phyloP scores from a whole-genome alignment of 1,140 invertebrate genomes.

The Zophobas atratus region DNA sequence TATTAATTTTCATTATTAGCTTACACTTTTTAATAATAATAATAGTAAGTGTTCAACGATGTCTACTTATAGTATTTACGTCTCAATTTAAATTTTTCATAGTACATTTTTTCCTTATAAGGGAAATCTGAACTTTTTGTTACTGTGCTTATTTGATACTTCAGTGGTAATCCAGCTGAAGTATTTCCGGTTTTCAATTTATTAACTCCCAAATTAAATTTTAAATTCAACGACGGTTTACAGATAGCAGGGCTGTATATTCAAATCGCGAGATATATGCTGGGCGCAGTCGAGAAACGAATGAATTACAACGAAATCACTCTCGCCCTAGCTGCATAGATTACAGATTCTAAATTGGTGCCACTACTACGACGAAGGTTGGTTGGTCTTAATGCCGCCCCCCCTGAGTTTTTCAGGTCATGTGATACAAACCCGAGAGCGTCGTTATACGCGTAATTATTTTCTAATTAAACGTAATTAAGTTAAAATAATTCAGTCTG shows the following conservation, averaged over 20 bases:
- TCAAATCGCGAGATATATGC: constrained; percentile 49
- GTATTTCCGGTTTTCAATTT: constrained; percentile 54
- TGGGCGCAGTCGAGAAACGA: constrained; percentile 25
- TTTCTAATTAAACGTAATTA: constrained; percentile 43
- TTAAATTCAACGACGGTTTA: constrained; percentile 53
- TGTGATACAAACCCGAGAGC: neutral
- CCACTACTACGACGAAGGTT: neutral
- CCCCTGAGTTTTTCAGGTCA: constrained; percentile 18
- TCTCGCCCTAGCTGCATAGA: constrained; percentile 27
- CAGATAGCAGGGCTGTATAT: constrained; percentile 47
- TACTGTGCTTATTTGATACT: constrained; percentile 35
- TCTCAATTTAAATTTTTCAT: too few species aligned
- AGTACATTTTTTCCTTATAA: too few species aligned
- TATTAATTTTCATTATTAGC: too few species aligned
- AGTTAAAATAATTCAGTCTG: constrained; percentile 32
- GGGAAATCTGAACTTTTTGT: too few species aligned
- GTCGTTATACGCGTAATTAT: constrained; percentile 26
- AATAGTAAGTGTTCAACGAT: too few species aligned
- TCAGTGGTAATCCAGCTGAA: constrained; percentile 51
- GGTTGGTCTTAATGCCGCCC: neutral
- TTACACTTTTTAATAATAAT: too few species aligned
- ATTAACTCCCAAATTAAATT: constrained; percentile 56
- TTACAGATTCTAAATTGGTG: constrained; percentile 45
- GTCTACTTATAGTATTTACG: too few species aligned
- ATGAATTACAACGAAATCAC: constrained; percentile 51